Evolutionary conservation across 1,140 invertebrate genomes (phyloP).

Genomic region (Acyrthosiphon pisum): DNA sequence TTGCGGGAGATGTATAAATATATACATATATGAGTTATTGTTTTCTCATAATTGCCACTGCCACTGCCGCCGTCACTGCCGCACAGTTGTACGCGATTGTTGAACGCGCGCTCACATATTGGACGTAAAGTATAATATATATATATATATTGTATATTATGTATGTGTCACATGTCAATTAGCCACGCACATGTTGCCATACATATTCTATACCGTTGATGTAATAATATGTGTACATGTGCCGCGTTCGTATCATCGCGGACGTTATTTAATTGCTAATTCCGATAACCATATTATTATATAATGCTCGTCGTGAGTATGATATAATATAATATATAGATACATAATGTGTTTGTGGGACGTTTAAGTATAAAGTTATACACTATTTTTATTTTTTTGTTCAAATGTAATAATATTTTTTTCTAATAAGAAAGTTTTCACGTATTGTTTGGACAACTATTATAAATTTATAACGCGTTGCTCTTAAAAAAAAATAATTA

Average conservation of each 20-base stretch:
- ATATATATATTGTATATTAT: slow-evolving; percentile 11
- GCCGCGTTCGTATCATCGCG: not conserved
- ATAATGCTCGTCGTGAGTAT: not conserved
- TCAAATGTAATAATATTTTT: not conserved
- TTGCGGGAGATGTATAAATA: not conserved
- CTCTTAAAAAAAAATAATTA: too few relatives aligned
- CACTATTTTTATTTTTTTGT: not conserved
- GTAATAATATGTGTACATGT: slow-evolving; percentile 8
- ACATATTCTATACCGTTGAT: not conserved
- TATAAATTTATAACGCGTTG: too few relatives aligned
- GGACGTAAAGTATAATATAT: not conserved
- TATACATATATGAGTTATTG: slow-evolving; percentile 40
- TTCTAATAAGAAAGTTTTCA: not conserved
- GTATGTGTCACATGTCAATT: slow-evolving; percentile 46
- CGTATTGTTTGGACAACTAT: not conserved
- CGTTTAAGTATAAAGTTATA: not conserved
- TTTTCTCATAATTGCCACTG: slow-evolving; percentile 52
- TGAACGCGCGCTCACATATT: not conserved
- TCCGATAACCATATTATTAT: not conserved
- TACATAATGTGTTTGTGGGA: not conserved
- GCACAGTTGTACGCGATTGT: not conserved
- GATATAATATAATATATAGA: not conserved
- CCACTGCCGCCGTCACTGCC: not conserved
- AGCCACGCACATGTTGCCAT: slow-evolving; percentile 44
- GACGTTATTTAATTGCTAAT: not conserved